Evolutionary conservation across 2,888 invertebrate genomes (phyloP).

Genomic region (Isoperla grammatica): DNA sequence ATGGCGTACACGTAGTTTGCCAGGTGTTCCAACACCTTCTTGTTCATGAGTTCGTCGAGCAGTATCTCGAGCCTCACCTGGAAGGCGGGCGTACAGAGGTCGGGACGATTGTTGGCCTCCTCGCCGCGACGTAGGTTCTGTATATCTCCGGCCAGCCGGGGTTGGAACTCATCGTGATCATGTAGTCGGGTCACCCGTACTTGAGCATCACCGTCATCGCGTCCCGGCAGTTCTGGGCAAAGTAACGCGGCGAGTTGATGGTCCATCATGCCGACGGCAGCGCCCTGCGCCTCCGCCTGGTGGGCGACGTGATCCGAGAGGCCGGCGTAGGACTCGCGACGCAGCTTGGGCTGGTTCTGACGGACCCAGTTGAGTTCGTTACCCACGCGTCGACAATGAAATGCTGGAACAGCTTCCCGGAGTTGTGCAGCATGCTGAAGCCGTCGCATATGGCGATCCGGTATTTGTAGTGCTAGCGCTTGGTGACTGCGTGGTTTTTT

Average conservation of each 20-base stretch:
- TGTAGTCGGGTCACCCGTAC: conserved; percentile 30
- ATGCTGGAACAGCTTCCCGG: conserved; percentile 13
- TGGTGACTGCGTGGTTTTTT: too few relatives aligned
- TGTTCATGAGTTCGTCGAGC: conserved; percentile 18
- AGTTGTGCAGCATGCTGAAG: background rate
- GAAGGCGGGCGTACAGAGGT: conserved; percentile 31
- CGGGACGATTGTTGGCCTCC: conserved; percentile 20
- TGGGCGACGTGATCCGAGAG: conserved; percentile 28
- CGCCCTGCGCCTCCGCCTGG: conserved; percentile 28
- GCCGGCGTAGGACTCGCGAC: conserved; percentile 22
- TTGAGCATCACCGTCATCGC: conserved; percentile 32
- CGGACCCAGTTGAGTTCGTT: too few relatives aligned
- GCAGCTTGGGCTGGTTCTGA: too few relatives aligned
- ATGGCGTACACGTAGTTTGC: conserved; percentile 31
- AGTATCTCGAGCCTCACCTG: conserved; percentile 26
- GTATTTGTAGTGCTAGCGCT: too few relatives aligned
- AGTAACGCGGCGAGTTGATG: conserved; percentile 28
- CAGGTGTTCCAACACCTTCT: conserved; percentile 30
- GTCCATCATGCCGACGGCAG: conserved; percentile 27
- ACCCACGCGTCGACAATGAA: background rate
- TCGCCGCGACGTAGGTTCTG: conserved; percentile 28
- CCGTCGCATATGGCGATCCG: too few relatives aligned
- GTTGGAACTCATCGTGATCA: conserved; percentile 35
- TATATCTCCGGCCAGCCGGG: conserved; percentile 35
- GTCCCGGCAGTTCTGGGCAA: conserved; percentile 31